A percentile compares a stretch with the other conserved stretches of the same genome.
phyloP scores from a whole-genome alignment of 2,888 invertebrate species.

The Aporophyla nigra region DNA sequence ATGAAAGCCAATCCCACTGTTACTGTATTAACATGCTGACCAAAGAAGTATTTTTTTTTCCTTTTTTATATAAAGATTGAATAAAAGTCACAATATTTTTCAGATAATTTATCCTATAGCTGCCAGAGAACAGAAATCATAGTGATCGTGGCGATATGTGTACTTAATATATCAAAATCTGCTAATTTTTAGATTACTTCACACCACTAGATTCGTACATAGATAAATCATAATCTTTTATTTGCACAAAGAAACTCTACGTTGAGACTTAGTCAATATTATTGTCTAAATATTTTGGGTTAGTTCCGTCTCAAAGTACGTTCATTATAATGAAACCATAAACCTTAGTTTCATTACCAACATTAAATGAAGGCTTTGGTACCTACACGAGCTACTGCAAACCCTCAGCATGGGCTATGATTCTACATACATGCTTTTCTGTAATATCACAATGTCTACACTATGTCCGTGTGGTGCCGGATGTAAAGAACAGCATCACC shows the following conservation, averaged over 20 bases:
- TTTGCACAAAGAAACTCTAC: neutral
- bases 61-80: no score
- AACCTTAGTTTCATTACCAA: neutral
- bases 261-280: conserved; percentile 13
- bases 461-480: no score
- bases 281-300: conserved; percentile 7
- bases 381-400: no score
- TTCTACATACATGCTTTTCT: no score
- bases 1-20: no score
- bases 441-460: no score
- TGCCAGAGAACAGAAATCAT: neutral
- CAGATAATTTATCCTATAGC: no score
- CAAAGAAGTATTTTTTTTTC: no score
- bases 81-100: no score
- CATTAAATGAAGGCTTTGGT: neutral
- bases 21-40: no score
- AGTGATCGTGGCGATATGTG: neutral
- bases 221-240: neutral
- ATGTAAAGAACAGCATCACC: no score
- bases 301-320: conserved; percentile 11
- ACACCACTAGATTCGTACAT: neutral
- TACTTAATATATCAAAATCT: neutral
- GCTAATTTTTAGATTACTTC: conserved; percentile 11
- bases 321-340: neutral
- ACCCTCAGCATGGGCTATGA: no score